A percentile compares a stretch with the other conserved stretches of the same genome.
Evolutionary conservation across 2,113 vertebrate species (phyloP).

Genomic region (Paralichthys olivaceus): DNA sequence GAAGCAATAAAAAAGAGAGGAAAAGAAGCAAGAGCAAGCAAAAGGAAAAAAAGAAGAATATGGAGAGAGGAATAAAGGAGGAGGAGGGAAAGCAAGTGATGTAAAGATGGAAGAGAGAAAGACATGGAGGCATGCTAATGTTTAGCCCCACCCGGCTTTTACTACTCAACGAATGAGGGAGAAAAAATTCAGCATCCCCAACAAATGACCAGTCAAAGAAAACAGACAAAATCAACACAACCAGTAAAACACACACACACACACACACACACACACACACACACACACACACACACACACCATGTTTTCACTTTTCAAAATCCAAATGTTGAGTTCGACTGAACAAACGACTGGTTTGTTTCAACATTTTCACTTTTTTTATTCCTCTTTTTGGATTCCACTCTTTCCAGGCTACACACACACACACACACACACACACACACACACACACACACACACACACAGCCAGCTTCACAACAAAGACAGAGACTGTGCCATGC

Average conservation of each 20-base stretch:
- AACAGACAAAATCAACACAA: conserved; percentile 15
- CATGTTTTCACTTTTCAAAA: neutral
- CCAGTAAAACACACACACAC: neutral
- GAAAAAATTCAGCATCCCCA: conserved; percentile 17
- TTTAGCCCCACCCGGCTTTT: conserved; percentile 9
- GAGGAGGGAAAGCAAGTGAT: neutral
- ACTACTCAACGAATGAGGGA: neutral
- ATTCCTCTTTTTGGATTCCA: neutral
- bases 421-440: conserved; percentile 21
- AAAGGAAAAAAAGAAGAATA: no score
- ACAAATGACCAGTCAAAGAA: conserved; percentile 17
- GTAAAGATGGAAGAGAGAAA: conserved; percentile 1
- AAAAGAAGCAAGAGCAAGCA: neutral
- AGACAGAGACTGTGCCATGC: conserved; percentile 73
- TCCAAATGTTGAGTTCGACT: neutral
- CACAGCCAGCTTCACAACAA: conserved; percentile 69
- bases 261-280: conserved; percentile 14
- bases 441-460: conserved; percentile 19
- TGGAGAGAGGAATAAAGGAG: neutral
- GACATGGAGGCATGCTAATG: neutral
- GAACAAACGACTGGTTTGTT: conserved; percentile 1
- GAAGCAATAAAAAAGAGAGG: neutral
- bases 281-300: conserved; percentile 22
- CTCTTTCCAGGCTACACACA: neutral
- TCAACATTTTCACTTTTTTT: neutral